Evolutionary conservation across 2,888 invertebrate genomes (phyloP), one percentile per base, ranked within the genome.

Genomic region (Falcaria lacertinaria): DNA sequence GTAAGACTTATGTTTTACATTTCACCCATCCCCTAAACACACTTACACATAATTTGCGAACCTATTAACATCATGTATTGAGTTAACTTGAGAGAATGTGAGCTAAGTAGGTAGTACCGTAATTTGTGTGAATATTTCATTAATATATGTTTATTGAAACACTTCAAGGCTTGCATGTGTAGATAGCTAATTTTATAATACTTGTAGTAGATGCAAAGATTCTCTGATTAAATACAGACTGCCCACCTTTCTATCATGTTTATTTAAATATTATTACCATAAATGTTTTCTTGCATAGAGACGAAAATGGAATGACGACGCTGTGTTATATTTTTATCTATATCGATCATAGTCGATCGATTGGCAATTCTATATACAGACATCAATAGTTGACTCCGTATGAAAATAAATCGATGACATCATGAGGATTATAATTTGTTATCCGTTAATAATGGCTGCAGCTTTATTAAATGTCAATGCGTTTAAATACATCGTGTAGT

Each of bases 381-480:
- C 3, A 19, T 5, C 19, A 4, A 22, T 22, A 1, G 22, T 22
- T 22, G 22, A 6, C 11, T 11, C 8, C 2, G 11, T 11, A 3
- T 28, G 28, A 28, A 22, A 28, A 28, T 28, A 28, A 28, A 28
- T 28, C 7, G 28, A 28, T 28, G 28, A 28, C 28, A 28, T 28
- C 28, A 28, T 28, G 28, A 11, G 0, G 11, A 7, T 28, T 28
- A 11, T 28, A 28, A 28, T 28, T 28, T 28, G 25, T 37, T n/a
- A 22, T 37, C 7, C 2, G 15, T 22, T 22, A 22, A 37, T 22
- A 37, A 37, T 22, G 14, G 14, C 4, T 37, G 14, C 25, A 37
- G 25, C 22, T 22, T 15, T 37, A 37, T 37, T 37, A 37, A 37
- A 37, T 37, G 37, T 37, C 37, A 37, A 22, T 15, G 37, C 8